Conservation (phyloP, 2,113 vertebrate genomes). For the Melospiza melodia region DNA sequence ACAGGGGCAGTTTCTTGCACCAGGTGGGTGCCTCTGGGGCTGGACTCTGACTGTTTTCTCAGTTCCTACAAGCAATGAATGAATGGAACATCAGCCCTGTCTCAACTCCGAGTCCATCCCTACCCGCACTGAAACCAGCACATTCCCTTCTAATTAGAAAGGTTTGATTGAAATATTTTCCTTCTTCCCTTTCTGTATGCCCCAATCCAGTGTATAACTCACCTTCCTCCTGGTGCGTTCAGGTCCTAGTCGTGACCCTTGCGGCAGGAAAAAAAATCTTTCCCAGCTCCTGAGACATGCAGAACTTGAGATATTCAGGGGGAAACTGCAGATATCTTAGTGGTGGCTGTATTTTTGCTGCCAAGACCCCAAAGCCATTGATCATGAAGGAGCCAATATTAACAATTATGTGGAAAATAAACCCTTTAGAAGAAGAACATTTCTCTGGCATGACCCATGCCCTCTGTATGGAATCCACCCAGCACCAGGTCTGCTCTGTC, state of each 20-base stretch:
- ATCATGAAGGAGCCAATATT: not conserved
- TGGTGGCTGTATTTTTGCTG: not conserved
- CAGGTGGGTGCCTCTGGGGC: not conserved
- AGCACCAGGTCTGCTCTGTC: not conserved
- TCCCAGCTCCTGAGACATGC: not conserved
- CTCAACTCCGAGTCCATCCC: rapidly evolving
- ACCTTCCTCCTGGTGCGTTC: not conserved
- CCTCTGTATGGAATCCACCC: not conserved
- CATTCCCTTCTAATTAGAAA: not conserved
- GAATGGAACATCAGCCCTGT: not conserved
- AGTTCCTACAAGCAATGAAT: not conserved
- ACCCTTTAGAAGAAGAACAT: not conserved
- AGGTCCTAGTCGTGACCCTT: not conserved
- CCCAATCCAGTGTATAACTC: not conserved
- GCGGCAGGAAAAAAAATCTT: not conserved
- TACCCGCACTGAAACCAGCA: not conserved
- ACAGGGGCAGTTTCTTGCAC: rapidly evolving
- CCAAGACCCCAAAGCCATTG: not conserved
- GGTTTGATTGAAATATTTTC: not conserved
- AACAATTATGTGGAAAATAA: not conserved
- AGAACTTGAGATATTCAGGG: not conserved
- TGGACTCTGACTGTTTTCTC: not conserved
- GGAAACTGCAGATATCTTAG: not conserved
- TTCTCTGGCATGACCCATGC: not conserved
- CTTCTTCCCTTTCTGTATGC: not conserved